A percentile compares a stretch with the other conserved stretches of the same genome.
These are phyloP conservation scores for Nomia melanderi DNA, from an alignment of 1,140 invertebrate species.

Conservation along the genomic window DNA sequence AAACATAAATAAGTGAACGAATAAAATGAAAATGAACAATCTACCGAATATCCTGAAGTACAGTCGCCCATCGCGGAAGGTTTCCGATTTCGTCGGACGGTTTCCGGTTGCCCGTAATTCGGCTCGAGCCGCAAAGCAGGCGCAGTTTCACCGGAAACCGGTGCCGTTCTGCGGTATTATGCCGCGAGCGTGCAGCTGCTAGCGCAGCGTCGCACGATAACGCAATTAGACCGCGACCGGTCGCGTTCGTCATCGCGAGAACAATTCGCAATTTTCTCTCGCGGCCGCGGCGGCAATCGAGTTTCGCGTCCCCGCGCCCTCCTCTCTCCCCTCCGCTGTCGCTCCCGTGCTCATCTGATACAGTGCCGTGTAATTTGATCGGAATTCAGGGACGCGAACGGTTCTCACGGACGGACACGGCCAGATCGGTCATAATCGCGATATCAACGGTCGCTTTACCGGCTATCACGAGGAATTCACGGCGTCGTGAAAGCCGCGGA, in stretches of 20 bases:
- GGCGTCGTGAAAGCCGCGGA: too few relatives aligned
- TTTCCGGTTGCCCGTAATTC: not conserved
- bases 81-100: not conserved
- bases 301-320: not conserved
- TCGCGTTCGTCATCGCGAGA: not conserved
- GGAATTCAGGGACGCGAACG: not conserved
- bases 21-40: too few relatives aligned
- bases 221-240: slow-evolving; percentile 3
- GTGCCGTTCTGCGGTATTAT: slow-evolving; percentile 1
- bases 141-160: slow-evolving; percentile 1
- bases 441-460: too few relatives aligned
- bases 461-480: too few relatives aligned
- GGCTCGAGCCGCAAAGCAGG: not conserved
- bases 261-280: slow-evolving; percentile 6
- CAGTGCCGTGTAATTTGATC: not conserved
- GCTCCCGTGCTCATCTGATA: too few relatives aligned
- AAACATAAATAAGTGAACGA: too few relatives aligned
- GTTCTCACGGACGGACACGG: too few relatives aligned
- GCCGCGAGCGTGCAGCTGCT: slow-evolving; percentile 2
- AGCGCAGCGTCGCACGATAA: slow-evolving; percentile 5
- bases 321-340: too few relatives aligned
- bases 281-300: not conserved
- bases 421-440: too few relatives aligned
- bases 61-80: too few relatives aligned
- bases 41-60: too few relatives aligned